Evolutionary conservation across 2,797 vertebrate genomes (phyloP), one percentile per base, ranked within the genome.

Genomic region (Bovichtus variegatus): DNA sequence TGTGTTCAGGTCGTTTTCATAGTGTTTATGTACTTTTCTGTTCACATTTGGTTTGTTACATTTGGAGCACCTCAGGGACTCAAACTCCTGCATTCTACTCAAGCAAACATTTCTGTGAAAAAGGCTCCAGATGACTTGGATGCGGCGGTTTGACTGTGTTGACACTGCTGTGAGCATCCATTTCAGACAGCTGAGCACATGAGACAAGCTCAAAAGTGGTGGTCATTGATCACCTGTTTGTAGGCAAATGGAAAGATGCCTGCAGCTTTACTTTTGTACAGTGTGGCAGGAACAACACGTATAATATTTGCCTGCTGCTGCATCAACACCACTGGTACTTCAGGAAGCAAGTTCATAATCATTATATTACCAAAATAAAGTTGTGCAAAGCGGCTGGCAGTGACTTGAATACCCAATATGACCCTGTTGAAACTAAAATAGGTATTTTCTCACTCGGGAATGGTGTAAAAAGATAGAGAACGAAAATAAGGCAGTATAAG

Each of bases 131-230:
- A 83, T 85, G 71, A 91, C 80, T 90, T 82, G 89, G 68, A 89
- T 66, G 83, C 76, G 74, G 58, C 31, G 18, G 65, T 79, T 83
- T 71, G 72, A 86, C 77, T 82, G 78, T 71, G 79, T 88, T 85
- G 80, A 87, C 79, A 84, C 54, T 67, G 71, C 69, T 82, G 61
- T 49, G 60, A 87, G 69, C 89, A 77, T 90, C 74, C 61, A 81
- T 85, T 86, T 87, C 65, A 82, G 77, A 84, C 80, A 89, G 87
- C 88, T 90, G 78, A 86, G 66, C 86, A 89, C 81, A 87, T 81
- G 83, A 90, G 85, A 79, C 81, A 78, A 86, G 84, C 80, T 71
- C 49, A 76, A 65, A 80, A 78, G 67, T 40, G 21, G 50, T 43
- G 69, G 80, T 73, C 55, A 73, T 69, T 67, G 60, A 73, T 75